Evolutionary conservation across 2,888 invertebrate genomes (phyloP), one percentile per base, ranked within the genome.

Genomic region (Erebia aethiops): DNA sequence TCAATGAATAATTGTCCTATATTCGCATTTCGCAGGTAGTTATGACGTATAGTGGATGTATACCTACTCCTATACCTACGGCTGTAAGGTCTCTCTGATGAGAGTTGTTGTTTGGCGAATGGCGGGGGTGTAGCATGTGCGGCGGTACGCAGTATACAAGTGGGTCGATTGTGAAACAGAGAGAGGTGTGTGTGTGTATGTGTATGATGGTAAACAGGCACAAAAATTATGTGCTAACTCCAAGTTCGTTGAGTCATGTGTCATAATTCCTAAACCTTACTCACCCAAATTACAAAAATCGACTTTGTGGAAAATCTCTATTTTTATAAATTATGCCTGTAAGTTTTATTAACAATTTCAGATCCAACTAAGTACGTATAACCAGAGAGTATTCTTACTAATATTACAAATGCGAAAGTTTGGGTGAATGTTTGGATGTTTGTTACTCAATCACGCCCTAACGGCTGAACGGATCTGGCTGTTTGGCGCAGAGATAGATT

Each of bases 161-260:
- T 84, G 78, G 86, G 86, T 84, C 84, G 78, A 71, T 86, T 85
- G 81, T 82, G 85, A 84, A 85, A 86, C 81, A 80, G 83, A 84
- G 84, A 85, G 84, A 83, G 84, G 82, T 76, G 78, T 78, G 79
- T 77, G 75, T 70, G 67, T 70, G 82, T 76, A 78, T 78, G 79
- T 77, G 75, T 70, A 65, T 70, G 57, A 70, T n/a, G 71, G 49
- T 66, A n/a, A 14, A 65, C 54, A 68, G 35, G 58, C 57, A 35
- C 9, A 13, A 14, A 16, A 21, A n/a, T n/a, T 21, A 43, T 14
- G 57, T 21, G 26, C 46, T 51, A 64, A 10, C 64, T 13, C 8
- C 51, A 49, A 35, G 51, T 26, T 61, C 49, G 49, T 49, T 61
- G 43, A 13, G 62, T 61, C 18, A 46, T n/a, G 11, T 43, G 43